Conservation (phyloP, 2,888 invertebrate genomes). For the Rhyacophila evoluta region DNA sequence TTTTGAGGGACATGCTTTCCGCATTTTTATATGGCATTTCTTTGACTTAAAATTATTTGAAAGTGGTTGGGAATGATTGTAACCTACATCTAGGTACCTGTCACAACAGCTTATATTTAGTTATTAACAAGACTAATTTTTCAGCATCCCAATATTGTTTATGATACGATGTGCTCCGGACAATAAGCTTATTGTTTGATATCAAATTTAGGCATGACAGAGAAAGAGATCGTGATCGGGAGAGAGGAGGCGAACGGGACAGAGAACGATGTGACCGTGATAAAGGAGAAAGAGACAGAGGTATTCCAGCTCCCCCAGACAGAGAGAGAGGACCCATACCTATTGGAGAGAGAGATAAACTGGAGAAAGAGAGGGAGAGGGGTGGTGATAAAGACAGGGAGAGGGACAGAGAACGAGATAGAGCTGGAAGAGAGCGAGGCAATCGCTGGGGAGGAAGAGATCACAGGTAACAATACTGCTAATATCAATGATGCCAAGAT, state of each 20-base stretch:
- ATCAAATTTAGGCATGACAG: constrained; percentile 55
- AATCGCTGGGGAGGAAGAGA: constrained; percentile 51
- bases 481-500: no score
- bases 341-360: constrained; percentile 56
- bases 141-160: no score
- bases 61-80: no score
- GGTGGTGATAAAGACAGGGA: constrained; percentile 57
- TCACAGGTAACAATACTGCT: background rate
- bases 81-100: no score
- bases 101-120: no score
- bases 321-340: constrained; percentile 57
- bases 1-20: no score
- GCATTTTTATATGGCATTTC: no score
- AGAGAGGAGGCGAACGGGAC: constrained; percentile 58
- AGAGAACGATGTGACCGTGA: constrained; percentile 58
- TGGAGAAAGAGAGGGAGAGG: constrained; percentile 56
- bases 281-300: constrained; percentile 57
- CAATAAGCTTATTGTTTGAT: background rate
- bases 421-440: constrained; percentile 55
- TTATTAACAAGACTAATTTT: no score
- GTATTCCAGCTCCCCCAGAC: constrained; percentile 56
- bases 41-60: no score
- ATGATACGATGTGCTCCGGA: no score
- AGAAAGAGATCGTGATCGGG: constrained; percentile 58
- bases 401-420: constrained; percentile 55